Conservation (phyloP, 2,113 vertebrate genomes). For the Cryptomyrus ogoouensis region DNA sequence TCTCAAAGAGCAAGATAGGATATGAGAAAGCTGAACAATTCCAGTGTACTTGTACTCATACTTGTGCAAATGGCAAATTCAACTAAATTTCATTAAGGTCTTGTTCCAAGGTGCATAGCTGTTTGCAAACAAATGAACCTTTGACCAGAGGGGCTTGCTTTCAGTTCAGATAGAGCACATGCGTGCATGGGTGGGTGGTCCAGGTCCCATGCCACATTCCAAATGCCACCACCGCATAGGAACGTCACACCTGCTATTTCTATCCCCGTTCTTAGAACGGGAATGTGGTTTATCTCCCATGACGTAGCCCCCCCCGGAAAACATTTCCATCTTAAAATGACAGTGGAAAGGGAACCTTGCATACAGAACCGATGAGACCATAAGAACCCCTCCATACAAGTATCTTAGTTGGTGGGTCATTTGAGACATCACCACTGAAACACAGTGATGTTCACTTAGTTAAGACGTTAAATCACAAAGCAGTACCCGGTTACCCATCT, state of each 20-base stretch:
- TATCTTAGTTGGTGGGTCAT: not conserved
- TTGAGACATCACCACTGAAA: not conserved
- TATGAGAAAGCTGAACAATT: not conserved
- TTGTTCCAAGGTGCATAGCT: not conserved
- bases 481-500: not conserved
- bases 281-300: constrained; percentile 20
- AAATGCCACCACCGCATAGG: not conserved
- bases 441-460: not conserved
- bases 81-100: not conserved
- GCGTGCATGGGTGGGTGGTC: not conserved
- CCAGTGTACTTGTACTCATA: not conserved
- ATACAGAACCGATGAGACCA: not conserved
- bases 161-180: not conserved
- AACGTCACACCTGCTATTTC: constrained; percentile 27
- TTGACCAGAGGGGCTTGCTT: not conserved
- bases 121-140: not conserved
- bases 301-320: not conserved
- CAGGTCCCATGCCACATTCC: not conserved
- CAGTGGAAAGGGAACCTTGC: not conserved
- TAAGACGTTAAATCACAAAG: not conserved
- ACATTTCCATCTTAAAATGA: not conserved
- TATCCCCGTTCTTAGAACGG: constrained; percentile 20
- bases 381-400: not conserved
- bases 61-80: not conserved
- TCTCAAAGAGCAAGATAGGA: not conserved